Percentiles rank a stretch among this genome's conserved stretches.
phyloP scores from a whole-genome alignment of 1,140 invertebrate genomes.

The Hycleus phaleratus region DNA sequence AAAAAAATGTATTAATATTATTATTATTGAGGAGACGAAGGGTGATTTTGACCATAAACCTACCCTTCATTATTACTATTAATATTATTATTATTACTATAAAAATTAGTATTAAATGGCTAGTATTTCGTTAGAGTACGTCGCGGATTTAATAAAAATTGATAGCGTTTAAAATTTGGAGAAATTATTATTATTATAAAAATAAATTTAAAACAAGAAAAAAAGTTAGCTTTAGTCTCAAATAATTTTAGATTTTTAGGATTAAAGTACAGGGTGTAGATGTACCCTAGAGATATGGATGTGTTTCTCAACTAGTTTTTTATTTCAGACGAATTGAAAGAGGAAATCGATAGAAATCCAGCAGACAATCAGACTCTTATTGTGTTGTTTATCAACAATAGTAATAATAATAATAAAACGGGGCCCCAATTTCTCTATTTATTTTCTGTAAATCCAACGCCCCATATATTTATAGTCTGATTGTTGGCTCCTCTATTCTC shows the following conservation, averaged over 20 bases:
- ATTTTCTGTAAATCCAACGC: too few relatives aligned
- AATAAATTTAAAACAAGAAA: slow-evolving; percentile 21
- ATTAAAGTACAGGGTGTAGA: slow-evolving; percentile 40
- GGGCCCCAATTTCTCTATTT: too few relatives aligned
- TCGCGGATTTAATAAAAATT: slow-evolving; percentile 22
- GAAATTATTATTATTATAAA: neutral
- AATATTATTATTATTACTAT: too few relatives aligned
- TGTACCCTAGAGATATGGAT: slow-evolving; percentile 40
- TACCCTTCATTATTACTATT: neutral
- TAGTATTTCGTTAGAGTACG: slow-evolving; percentile 35
- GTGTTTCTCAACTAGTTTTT: slow-evolving; percentile 20
- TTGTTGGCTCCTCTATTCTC: neutral
- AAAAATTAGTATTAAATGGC: slow-evolving; percentile 31
- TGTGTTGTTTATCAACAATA: too few relatives aligned
- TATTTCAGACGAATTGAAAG: too few relatives aligned
- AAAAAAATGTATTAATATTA: slow-evolving; percentile 6
- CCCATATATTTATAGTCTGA: too few relatives aligned
- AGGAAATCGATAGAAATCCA: too few relatives aligned
- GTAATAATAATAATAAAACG: too few relatives aligned
- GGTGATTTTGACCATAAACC: slow-evolving; percentile 12
- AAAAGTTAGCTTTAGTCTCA: slow-evolving; percentile 1
- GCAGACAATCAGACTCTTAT: too few relatives aligned
- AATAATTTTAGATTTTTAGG: slow-evolving; percentile 27
- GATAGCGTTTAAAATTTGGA: neutral
- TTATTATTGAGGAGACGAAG: too few relatives aligned